Evolutionary conservation across 1,140 invertebrate genomes (phyloP).

Genomic region (Manduca sexta): DNA sequence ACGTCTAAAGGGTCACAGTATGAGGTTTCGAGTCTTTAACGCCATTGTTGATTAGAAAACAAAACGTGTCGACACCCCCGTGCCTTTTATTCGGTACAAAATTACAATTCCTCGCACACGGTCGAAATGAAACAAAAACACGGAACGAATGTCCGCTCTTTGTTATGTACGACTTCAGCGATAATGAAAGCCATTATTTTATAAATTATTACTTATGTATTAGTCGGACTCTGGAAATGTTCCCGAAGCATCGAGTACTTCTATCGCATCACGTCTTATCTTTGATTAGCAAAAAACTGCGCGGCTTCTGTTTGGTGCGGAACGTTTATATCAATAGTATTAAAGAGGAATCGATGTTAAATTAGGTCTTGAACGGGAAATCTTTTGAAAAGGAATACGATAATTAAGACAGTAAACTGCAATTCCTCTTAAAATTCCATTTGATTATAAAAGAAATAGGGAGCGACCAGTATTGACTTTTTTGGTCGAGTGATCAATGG

Average conservation of each 20-base stretch:
- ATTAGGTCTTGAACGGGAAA: too few relatives aligned
- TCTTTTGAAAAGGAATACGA: too few relatives aligned
- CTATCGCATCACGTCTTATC: too few relatives aligned
- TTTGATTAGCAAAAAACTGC: too few relatives aligned
- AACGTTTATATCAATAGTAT: too few relatives aligned
- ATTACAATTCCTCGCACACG: constrained; percentile 49
- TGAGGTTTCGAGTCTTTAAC: constrained; percentile 46
- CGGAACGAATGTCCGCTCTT: constrained; percentile 49
- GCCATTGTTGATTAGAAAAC: constrained; percentile 61
- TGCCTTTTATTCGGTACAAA: constrained; percentile 55
- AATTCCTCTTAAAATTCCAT: too few relatives aligned
- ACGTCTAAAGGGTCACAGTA: constrained; percentile 52
- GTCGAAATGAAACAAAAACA: constrained; percentile 49
- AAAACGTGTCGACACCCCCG: constrained; percentile 68
- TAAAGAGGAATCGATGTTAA: too few relatives aligned
- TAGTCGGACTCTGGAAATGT: not conserved
- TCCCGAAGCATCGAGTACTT: not conserved
- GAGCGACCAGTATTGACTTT: constrained; percentile 51
- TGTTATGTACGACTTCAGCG: constrained; percentile 34
- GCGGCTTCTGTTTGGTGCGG: too few relatives aligned
- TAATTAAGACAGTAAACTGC: not conserved
- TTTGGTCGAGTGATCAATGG: constrained; percentile 53
- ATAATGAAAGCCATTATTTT: constrained; percentile 58
- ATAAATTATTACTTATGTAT: constrained; percentile 45
- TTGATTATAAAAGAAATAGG: constrained; percentile 7